These are phyloP conservation scores for Halocynthia aurantium DNA, from an alignment of 23 tunicate genomes.

Conservation along the genomic window DNA sequence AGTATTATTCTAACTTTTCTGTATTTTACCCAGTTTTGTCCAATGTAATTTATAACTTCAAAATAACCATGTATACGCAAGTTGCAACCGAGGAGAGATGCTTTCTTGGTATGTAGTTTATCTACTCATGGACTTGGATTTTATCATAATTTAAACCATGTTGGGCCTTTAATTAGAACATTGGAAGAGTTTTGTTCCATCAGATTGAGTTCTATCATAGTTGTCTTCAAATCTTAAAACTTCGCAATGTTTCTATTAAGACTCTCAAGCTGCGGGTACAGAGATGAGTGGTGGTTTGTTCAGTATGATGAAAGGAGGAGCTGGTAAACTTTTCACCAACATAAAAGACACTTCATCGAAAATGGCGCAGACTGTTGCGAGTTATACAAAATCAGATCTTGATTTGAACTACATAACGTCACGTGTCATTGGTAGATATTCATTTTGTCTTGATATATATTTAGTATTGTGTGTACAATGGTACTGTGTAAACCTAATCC, in stretches of 20 bases:
- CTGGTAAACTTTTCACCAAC: slow-evolving; percentile 76
- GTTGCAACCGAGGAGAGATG: not conserved
- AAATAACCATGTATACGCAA: not conserved
- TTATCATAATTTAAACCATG: too few species aligned
- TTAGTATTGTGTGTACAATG: too few species aligned
- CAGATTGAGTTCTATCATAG: too few species aligned
- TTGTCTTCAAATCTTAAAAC: too few species aligned
- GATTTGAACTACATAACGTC: slow-evolving; percentile 85
- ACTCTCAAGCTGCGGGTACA: not conserved
- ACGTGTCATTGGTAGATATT: slow-evolving; percentile 47
- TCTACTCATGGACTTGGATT: too few species aligned
- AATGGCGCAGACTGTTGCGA: slow-evolving; percentile 45
- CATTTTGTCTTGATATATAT: too few species aligned
- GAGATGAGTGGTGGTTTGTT: slow-evolving; percentile 46
- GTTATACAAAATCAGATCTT: slow-evolving; percentile 80
- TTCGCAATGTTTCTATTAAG: too few species aligned
- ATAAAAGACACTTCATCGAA: slow-evolving; percentile 63
- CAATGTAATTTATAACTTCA: not conserved
- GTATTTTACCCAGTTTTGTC: not conserved
- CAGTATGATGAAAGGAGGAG: slow-evolving; percentile 87
- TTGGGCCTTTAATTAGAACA: too few species aligned
- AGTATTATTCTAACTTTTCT: too few species aligned
- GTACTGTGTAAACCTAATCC: too few species aligned
- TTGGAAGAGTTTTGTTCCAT: too few species aligned
- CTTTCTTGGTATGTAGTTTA: too few species aligned